phyloP scores from a whole-genome alignment of 2,113 vertebrate genomes.

The Chloroceryle aenea region DNA sequence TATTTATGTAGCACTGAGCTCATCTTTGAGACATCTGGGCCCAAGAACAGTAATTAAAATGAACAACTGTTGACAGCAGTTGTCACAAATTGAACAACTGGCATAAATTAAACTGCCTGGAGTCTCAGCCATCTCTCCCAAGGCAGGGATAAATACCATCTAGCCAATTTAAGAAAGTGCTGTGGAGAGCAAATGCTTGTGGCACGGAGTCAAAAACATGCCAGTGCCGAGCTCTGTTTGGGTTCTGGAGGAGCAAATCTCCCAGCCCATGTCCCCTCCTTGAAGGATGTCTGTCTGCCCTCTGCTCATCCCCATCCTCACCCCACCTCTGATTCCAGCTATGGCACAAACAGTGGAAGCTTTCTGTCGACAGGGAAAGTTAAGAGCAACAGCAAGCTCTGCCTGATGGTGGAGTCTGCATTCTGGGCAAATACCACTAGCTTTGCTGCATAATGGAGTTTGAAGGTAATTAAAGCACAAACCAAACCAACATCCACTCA shows the following conservation, averaged over 20 bases:
- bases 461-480: not conserved
- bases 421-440: not conserved
- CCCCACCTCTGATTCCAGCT: not conserved
- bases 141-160: slow-evolving; percentile 61
- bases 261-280: not conserved
- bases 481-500: not conserved
- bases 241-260: slow-evolving; percentile 2
- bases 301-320: not conserved
- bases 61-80: slow-evolving; percentile 73
- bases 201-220: slow-evolving; percentile 19
- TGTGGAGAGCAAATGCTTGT: slow-evolving; percentile 58
- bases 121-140: slow-evolving; percentile 46
- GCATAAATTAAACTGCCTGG: slow-evolving; percentile 61
- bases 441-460: not conserved
- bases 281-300: not conserved
- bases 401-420: not conserved
- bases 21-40: slow-evolving; percentile 59
- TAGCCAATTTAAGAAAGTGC: slow-evolving; percentile 61
- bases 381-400: not conserved
- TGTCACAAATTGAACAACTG: slow-evolving; percentile 72
- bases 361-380: not conserved
- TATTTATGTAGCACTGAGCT: slow-evolving; percentile 65
- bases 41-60: slow-evolving; percentile 59
- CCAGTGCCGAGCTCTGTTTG: not conserved
- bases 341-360: not conserved